Percentiles rank a stretch among this genome's conserved stretches.
Conservation (phyloP, 2,113 vertebrate genomes). For the Tetrax tetrax region DNA sequence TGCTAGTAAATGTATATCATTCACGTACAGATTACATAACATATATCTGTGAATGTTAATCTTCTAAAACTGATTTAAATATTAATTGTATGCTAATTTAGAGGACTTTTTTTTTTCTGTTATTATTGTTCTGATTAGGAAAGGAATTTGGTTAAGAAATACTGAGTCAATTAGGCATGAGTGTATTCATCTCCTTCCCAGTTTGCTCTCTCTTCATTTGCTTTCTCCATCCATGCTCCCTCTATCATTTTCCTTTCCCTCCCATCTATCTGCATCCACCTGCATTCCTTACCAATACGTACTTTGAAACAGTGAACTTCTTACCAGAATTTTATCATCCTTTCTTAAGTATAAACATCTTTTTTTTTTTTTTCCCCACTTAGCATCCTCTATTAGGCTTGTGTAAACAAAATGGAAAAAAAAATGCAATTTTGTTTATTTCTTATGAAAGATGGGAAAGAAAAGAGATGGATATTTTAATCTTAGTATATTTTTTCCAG, state of each 20-base stretch:
- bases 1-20: background rate
- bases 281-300: background rate
- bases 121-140: slow-evolving; percentile 6
- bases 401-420: background rate
- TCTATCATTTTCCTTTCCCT: background rate
- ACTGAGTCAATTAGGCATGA: background rate
- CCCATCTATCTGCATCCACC: background rate
- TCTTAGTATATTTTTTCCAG: background rate
- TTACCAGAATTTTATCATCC: background rate
- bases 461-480: background rate
- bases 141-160: slow-evolving; percentile 27
- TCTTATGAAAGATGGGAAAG: background rate
- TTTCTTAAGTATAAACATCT: background rate
- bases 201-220: background rate
- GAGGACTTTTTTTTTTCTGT: background rate
- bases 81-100: slow-evolving; percentile 29
- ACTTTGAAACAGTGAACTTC: background rate
- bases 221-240: background rate
- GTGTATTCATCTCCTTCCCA: background rate
- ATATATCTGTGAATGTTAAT: background rate
- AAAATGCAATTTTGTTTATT: background rate
- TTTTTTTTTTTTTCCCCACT: background rate
- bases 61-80: slow-evolving; percentile 5
- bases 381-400: background rate
- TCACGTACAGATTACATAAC: background rate